Percentiles rank a stretch among this genome's conserved stretches.
phyloP scores from a whole-genome alignment of 2,113 vertebrate genomes.

The Anarrhichthys ocellatus region DNA sequence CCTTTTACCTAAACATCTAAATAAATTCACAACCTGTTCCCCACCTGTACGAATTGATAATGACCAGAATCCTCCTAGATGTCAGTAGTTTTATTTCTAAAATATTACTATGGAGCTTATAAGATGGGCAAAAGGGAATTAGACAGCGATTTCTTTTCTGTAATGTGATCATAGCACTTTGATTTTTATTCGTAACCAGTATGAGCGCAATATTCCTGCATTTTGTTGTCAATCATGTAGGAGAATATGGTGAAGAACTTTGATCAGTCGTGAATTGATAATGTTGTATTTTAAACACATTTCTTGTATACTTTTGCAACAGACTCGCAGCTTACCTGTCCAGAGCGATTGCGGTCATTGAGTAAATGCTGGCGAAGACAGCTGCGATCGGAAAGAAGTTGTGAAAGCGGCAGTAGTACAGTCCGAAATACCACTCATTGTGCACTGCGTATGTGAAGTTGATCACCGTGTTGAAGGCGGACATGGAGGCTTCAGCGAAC shows the following conservation, averaged over 20 bases:
- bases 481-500: conserved; percentile 95
- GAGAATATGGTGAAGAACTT: background rate
- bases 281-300: background rate
- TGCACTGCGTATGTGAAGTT: conserved; percentile 96
- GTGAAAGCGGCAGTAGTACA: conserved; percentile 96
- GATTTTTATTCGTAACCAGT: background rate
- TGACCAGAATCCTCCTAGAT: background rate
- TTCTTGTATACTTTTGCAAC: background rate
- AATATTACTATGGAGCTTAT: background rate
- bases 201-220: background rate
- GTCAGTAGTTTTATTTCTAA: background rate
- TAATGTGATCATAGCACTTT: background rate
- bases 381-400: conserved; percentile 99
- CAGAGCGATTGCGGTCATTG: conserved; percentile 95
- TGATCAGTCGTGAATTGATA: background rate
- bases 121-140: background rate
- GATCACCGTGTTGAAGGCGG: conserved; percentile 95
- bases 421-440: conserved; percentile 97
- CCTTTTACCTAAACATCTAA: background rate
- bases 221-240: background rate
- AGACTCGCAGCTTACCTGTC: conserved; percentile 87
- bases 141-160: background rate
- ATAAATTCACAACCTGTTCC: background rate
- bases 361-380: conserved; percentile 97
- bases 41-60: background rate